Evolutionary conservation across 2,888 invertebrate genomes (phyloP).

Genomic region (Dasypogon diadema): DNA sequence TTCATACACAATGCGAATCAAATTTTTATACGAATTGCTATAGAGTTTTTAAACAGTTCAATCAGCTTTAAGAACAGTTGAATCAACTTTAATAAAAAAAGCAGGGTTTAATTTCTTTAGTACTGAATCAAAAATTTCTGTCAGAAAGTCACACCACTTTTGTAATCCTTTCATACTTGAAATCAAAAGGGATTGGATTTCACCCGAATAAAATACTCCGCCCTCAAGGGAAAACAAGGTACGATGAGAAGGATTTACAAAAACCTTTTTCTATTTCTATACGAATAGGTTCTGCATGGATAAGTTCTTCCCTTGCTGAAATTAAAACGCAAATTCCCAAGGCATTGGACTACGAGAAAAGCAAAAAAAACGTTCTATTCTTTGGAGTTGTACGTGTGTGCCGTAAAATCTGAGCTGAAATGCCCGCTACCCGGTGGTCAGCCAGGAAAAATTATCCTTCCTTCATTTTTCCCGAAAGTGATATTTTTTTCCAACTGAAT

Average conservation of each 20-base stretch:
- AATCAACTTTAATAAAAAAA: too few relatives aligned
- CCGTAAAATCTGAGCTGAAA: background rate
- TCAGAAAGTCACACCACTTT: too few relatives aligned
- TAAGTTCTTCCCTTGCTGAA: conserved; percentile 20
- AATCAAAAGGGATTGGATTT: too few relatives aligned
- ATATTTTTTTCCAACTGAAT: conserved; percentile 34
- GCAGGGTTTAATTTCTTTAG: too few relatives aligned
- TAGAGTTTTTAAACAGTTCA: too few relatives aligned
- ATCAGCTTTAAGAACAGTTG: too few relatives aligned
- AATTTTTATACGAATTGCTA: too few relatives aligned
- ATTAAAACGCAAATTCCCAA: conserved; percentile 29
- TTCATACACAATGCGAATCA: too few relatives aligned
- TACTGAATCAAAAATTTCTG: too few relatives aligned
- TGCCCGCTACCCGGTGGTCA: background rate
- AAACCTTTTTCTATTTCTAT: conserved; percentile 14
- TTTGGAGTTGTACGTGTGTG: background rate
- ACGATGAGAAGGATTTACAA: background rate
- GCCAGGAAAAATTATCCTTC: background rate
- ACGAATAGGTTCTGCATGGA: conserved; percentile 31
- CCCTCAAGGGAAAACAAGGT: background rate
- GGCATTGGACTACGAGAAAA: conserved; percentile 16
- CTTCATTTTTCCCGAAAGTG: conserved; percentile 1
- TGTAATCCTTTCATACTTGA: too few relatives aligned
- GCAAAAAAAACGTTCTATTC: background rate
- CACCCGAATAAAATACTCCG: too few relatives aligned